Conservation (phyloP, 35 echinoderm and acorn worm genomes). For the Holothuria glaberrima region DNA sequence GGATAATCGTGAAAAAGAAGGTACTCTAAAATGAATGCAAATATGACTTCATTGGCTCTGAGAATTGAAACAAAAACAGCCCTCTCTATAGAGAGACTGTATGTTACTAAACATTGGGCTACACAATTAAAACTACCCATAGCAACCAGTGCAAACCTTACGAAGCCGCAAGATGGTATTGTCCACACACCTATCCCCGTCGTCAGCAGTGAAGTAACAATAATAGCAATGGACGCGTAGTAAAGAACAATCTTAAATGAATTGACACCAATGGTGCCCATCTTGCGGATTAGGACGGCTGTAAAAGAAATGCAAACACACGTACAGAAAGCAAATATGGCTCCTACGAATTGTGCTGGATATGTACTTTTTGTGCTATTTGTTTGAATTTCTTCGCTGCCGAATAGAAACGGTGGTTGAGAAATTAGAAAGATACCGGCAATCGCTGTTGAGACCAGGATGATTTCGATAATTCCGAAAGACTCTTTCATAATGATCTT, state of each 20-base stretch:
- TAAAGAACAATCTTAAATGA: constrained; percentile 11
- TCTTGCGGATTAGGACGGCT: background rate
- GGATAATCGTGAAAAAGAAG: constrained; percentile 25
- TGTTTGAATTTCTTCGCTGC: background rate
- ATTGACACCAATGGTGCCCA: constrained; percentile 4
- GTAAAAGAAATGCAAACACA: background rate
- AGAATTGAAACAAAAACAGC: constrained; percentile 21
- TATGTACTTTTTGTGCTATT: too few species aligned
- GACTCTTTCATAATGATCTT: constrained; percentile 30
- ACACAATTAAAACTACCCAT: constrained; percentile 15
- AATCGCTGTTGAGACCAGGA: background rate
- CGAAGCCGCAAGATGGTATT: background rate
- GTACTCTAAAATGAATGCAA: too few species aligned
- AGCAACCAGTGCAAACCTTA: background rate
- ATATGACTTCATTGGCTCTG: constrained; percentile 11
- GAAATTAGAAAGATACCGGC: constrained; percentile 31
- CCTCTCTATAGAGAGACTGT: constrained; percentile 14
- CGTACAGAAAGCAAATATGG: background rate
- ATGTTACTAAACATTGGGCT: background rate
- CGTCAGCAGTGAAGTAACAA: background rate
- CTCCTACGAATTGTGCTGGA: constrained; percentile 5
- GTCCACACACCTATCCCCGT: background rate
- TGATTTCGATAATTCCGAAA: background rate
- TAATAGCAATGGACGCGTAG: background rate
- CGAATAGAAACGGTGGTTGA: constrained; percentile 53